phyloP scores from a whole-genome alignment of 2,797 vertebrate genomes.

The Chanos chanos region DNA sequence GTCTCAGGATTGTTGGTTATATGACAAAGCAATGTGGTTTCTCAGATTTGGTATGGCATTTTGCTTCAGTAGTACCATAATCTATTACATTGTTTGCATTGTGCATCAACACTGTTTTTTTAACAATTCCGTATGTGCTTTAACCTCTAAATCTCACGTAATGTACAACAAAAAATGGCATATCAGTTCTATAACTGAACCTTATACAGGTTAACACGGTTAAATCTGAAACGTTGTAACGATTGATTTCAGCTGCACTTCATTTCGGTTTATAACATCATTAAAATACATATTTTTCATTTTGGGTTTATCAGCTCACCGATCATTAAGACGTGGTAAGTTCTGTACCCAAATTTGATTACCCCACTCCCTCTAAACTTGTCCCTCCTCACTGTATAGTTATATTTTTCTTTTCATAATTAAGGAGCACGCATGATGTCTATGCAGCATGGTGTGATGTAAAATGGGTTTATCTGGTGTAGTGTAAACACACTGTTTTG shows the following conservation, averaged over 20 bases:
- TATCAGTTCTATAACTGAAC: too few species aligned
- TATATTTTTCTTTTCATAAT: too few species aligned
- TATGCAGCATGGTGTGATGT: too few species aligned
- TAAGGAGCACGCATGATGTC: too few species aligned
- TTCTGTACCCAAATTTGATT: constrained; percentile 9
- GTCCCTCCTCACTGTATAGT: not conserved
- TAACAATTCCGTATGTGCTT: too few species aligned
- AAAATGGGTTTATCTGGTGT: constrained; percentile 24
- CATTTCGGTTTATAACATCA: constrained; percentile 2
- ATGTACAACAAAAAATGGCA: too few species aligned
- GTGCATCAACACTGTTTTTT: not conserved
- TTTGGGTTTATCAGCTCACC: constrained; percentile 72
- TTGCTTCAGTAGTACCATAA: not conserved
- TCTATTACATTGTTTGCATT: too few species aligned
- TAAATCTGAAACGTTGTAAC: too few species aligned
- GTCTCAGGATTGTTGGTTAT: constrained; percentile 23
- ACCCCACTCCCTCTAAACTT: not conserved
- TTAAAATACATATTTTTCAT: constrained; percentile 39
- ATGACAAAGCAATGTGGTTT: constrained; percentile 33
- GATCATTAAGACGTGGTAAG: constrained; percentile 75
- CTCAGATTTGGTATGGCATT: constrained; percentile 15
- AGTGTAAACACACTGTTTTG: constrained; percentile 40
- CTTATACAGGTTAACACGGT: not conserved
- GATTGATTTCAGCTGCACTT: too few species aligned
- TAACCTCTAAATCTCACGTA: too few species aligned